phyloP scores from a whole-genome alignment of 2,888 invertebrate genomes.

The Drosophila nr. medialis region DNA sequence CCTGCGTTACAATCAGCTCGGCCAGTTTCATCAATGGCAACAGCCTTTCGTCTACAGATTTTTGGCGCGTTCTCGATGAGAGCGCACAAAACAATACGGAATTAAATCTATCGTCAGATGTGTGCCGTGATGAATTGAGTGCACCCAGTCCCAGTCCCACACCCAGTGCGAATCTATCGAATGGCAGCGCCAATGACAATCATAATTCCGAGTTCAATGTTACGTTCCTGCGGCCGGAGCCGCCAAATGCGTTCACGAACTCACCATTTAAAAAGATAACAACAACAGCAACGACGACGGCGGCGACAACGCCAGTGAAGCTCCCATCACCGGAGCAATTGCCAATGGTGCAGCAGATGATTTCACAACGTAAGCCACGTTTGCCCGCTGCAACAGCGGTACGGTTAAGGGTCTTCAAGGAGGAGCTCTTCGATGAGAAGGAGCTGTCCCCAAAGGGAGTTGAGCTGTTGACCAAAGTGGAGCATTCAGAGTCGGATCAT shows the following conservation, averaged over 20 bases:
- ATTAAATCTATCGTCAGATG: constrained; percentile 62
- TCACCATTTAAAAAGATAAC: constrained; percentile 75
- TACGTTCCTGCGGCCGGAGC: constrained; percentile 79
- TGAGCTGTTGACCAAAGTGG: constrained; percentile 59
- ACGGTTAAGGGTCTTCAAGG: constrained; percentile 74
- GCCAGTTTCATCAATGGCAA: constrained; percentile 80
- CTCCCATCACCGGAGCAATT: constrained; percentile 57
- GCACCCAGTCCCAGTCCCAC: constrained; percentile 35
- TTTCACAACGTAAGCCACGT: constrained; percentile 61
- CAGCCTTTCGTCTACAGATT: constrained; percentile 83
- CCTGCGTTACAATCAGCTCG: constrained; percentile 83
- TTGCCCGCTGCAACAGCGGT: constrained; percentile 64
- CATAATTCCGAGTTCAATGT: constrained; percentile 77
- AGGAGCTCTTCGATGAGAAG: constrained; percentile 71
- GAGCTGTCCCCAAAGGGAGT: constrained; percentile 10
- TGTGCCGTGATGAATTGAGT: constrained; percentile 51
- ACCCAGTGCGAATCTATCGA: constrained; percentile 37
- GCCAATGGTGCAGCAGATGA: constrained; percentile 28
- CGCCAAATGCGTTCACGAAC: constrained; percentile 76
- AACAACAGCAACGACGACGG: constrained; percentile 32
- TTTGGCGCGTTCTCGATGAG: constrained; percentile 84
- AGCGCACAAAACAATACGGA: constrained; percentile 82
- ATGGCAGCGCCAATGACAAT: constrained; percentile 54
- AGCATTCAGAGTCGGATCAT: constrained; percentile 59
- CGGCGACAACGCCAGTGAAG: constrained; percentile 57